These are phyloP conservation scores for Dicerorhinus sumatrensis DNA, from an alignment of 2,113 vertebrate genomes.

Conservation along the genomic window DNA sequence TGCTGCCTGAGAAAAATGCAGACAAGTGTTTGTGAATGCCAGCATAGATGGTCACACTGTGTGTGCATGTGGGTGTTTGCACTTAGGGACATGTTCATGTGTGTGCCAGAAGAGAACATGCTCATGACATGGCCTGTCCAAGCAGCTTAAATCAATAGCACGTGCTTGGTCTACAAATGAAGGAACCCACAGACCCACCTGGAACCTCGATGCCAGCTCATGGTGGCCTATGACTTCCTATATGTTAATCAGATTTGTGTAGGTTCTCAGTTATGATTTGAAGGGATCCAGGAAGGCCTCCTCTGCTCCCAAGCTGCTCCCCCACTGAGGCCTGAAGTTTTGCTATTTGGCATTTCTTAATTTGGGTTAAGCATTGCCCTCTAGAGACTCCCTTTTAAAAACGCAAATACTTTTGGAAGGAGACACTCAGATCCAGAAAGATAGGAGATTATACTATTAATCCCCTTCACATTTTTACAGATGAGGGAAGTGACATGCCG, in stretches of 20 bases:
- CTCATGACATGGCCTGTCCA: neutral
- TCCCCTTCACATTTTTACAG: neutral
- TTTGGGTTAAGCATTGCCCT: neutral
- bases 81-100: neutral
- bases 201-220: neutral
- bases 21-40: neutral
- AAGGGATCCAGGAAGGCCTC: neutral
- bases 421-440: neutral
- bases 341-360: neutral
- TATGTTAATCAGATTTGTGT: no score
- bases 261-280: neutral
- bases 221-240: neutral
- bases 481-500: neutral
- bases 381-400: neutral
- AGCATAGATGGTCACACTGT: neutral
- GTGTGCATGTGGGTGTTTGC: neutral
- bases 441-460: neutral
- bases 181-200: neutral
- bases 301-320: neutral
- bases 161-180: neutral
- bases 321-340: neutral
- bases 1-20: neutral
- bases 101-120: neutral
- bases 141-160: neutral
- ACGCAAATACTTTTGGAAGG: neutral